Evolutionary conservation across 2,797 vertebrate species (phyloP), one percentile per base, ranked within the genome.

Genomic region (Dromococcyx pavoninus): DNA sequence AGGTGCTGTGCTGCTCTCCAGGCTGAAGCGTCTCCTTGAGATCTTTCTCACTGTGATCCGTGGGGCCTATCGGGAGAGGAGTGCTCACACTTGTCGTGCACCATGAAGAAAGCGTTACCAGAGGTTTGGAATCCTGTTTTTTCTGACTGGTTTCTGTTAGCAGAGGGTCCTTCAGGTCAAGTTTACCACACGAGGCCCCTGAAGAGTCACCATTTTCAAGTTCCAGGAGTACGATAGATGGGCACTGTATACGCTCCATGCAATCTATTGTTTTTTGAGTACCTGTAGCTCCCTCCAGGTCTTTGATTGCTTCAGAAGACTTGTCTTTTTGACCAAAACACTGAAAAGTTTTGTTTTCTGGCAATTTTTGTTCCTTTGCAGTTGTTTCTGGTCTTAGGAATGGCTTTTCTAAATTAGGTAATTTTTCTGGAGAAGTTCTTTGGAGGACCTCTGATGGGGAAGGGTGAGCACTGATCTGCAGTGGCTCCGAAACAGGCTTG

Each of bases 301-400:
- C 93, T 87, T 95, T 95, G 91, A 94, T 46, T 89, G 93, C 80
- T 91, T 93, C 91, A 53, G 70, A 90, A 95, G 82, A 85, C n/a
- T 76, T 90, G 62, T 78, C 88, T 91, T 96, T 94, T 78, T 92
- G 25, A 91, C 58, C 81, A 92, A 67, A 85, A 86, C 65, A 62
- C 62, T 93, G 93, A 33, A 62, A 48, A 67, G 57, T 66, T 94
- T 96, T 94, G 57, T 41, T 57, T 95, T 95, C 90, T 78, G 89
- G 33, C 53, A 91, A 91, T 77, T 89, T 69, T 22, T 70, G 65
- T 65, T 94, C 94, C 60, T 89, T 88, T 69, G 70, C 37, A 82
- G 79, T 75, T 54, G 53, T 54, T 94, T 91, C 96, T 79, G 86
- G 48, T 53, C 57, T 94, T 72, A 88, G 64, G 41, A 85, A 94